Evolutionary conservation across 2,888 invertebrate genomes (phyloP), one percentile per base, ranked within the genome.

Genomic region (Tachina grossa): DNA sequence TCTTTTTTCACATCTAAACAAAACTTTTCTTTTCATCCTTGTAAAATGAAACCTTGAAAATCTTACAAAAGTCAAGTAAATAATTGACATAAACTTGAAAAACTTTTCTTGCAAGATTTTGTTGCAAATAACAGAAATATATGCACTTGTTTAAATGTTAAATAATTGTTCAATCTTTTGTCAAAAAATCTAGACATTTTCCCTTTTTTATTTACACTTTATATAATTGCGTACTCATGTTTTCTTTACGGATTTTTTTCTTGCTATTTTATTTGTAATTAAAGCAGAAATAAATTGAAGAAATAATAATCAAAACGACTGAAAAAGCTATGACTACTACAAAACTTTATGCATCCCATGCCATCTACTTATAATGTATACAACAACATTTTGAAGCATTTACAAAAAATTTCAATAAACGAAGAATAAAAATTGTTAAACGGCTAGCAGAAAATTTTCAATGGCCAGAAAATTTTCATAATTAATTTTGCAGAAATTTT

Each of bases 51-150:
- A 66, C 80, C 72, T 72, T 80, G 80, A 74, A 49, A 65, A 65
- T 49, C 39, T 39, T 1, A 39, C 11, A 55, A 55, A 55, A 49
- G 9, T 14, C 45, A 55, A 72, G 14, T 9, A 71, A 79, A 63
- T 55, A 79, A 79, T 72, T 65, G 71, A 43, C 72, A 49, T 80
- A 57, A 65, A 72, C 72, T 72, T 72, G 55, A 72, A 65, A 65
- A 63, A 47, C n/a, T 43, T 61, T 69, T 43, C 31, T 49, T 13
- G 9, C 31, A 47, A n/a, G 47, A 22, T 53, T 69, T 59, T 47
- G 65, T 22, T 66, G 39, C 5, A 31, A 5, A 22, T 6, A 53
- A 49, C n/a, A n/a, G 2, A 41, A 51, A 75, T n/a, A 22, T 45
- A 16, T 68, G 1, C 8, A n/a, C 16, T 55, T 19, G 43, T 59